Evolutionary conservation across 2,113 vertebrate species (phyloP).

Genomic region (sheep (Ovis aries)): ARS-UI_Ramb_v3.0 NC_056060.1:13542001-13542500

Average conservation of each 20-base stretch:
- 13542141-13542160: not conserved
- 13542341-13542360: not conserved
- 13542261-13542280: not conserved
- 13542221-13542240: not conserved
- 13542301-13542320: not conserved
- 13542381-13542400: not conserved
- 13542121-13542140: not conserved
- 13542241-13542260: not conserved
- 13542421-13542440: not conserved
- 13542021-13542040: conserved; percentile 38
- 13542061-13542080: conserved; percentile 13
- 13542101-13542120: not conserved
- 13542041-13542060: not conserved
- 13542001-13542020: not conserved
- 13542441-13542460: not conserved
- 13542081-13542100: not conserved
- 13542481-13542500: not conserved
- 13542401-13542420: not conserved
- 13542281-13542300: not conserved
- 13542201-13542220: not conserved
- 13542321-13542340: not conserved
- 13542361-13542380: not conserved
- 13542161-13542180: not conserved
- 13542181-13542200: not conserved
- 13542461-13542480: not conserved